A percentile compares a stretch with the other conserved stretches of the same genome.
phyloP scores from a whole-genome alignment of 2,797 vertebrate species.

The Echeneis naucrates region DNA sequence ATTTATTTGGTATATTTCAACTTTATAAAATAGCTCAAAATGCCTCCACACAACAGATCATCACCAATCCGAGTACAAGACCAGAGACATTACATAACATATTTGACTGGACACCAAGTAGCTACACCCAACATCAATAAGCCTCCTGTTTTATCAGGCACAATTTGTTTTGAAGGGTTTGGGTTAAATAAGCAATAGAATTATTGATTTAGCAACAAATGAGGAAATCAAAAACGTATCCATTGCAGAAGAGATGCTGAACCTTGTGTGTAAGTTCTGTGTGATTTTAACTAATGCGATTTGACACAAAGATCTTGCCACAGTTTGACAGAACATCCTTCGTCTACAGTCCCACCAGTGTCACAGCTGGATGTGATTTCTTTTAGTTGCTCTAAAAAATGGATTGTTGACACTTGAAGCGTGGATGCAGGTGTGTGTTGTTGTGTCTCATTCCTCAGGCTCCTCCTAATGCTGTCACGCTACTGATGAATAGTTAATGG shows the following conservation, averaged over 20 bases:
- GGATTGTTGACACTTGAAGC: neutral
- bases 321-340: no score
- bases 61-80: neutral
- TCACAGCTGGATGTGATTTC: neutral
- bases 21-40: no score
- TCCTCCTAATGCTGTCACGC: neutral
- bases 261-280: neutral
- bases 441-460: neutral
- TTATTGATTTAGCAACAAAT: no score
- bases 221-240: neutral
- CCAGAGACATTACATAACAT: neutral
- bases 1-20: no score
- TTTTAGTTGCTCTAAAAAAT: neutral
- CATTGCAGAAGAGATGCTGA: neutral
- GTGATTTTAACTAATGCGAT: neutral
- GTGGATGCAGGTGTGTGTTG: no score
- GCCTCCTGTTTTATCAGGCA: neutral
- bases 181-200: slow-evolving; percentile 6
- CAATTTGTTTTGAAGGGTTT: neutral
- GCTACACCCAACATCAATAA: neutral
- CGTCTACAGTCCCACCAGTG: no score
- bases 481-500: neutral
- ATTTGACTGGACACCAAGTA: neutral
- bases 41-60: neutral
- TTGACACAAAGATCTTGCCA: neutral